Evolutionary conservation across 1,140 invertebrate species (phyloP), one percentile per base, ranked within the genome.

Genomic region (Caligus rogercresseyi): DNA sequence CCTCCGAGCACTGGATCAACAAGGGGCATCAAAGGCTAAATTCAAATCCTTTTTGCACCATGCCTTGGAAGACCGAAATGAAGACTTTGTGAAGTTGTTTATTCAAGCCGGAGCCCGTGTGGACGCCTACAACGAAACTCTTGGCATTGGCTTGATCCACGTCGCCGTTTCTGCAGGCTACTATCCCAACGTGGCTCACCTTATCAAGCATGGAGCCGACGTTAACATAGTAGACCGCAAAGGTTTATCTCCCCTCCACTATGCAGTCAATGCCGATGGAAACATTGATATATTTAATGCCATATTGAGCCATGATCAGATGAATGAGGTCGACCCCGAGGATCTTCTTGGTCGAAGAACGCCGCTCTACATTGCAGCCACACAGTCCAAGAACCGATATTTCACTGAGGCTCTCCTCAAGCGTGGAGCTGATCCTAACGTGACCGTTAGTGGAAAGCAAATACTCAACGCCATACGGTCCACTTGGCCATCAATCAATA

Each of bases 1-100:
- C 61, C 1, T n/a, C 16, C 4, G n/a, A 63, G 19, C 61, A 63
- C 25, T 63, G 61, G 61, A 63, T 63, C 24, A 63, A 63, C 23
- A 14, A 63, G 21, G 43, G 43, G 13, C 24, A n/a, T 14, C 16
- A 62, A 62, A 53, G 23, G 3, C 7, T 54, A 14, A n/a, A 2
- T 26, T 25, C 53, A 63, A 53, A 21, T 57, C 61, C 13, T 26
- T 63, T 16, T 51, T 63, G 14, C 52, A 55, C 25, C 20, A 56
- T 18, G 53, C 52, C 13, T 24, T 63, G n/a, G 61, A 63, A 21
- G 21, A 26, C 13, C 3, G 2, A 2, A 20, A 55, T 53, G 3
- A 16, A 18, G 21, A 55, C 25, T 21, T 53, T 11, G 53, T 20
- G 23, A n/a, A 63, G 14, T 14, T 25, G 3, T 55, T 63, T 2